Evolutionary conservation across 2,888 invertebrate genomes (phyloP).

Genomic region (Ichneumoninae sp.): DNA sequence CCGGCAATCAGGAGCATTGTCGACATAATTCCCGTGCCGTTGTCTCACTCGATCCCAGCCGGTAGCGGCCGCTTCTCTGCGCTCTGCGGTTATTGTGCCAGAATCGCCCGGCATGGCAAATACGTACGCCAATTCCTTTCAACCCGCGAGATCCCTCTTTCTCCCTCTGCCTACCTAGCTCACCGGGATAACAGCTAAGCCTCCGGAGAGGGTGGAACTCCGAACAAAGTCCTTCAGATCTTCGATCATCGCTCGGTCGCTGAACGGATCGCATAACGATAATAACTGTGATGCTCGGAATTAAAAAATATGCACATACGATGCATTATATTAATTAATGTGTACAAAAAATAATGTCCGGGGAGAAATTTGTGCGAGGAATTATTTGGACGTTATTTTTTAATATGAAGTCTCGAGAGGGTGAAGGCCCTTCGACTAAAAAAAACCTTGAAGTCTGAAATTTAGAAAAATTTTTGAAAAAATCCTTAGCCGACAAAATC

Average conservation of each 20-base stretch:
- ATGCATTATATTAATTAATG: neutral
- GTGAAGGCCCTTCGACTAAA: no score
- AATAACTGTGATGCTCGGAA: conserved; percentile 21
- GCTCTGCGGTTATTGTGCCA: conserved; percentile 52
- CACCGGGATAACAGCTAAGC: conserved; percentile 12
- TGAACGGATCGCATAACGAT: conserved; percentile 30
- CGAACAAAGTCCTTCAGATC: conserved; percentile 16
- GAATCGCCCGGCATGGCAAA: conserved; percentile 23
- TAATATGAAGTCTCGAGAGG: no score
- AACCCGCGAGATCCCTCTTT: conserved; percentile 23
- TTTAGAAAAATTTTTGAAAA: no score
- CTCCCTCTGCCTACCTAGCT: conserved; percentile 6
- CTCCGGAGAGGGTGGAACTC: conserved; percentile 23
- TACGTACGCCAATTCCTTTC: conserved; percentile 40
- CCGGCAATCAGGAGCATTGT: conserved; percentile 83
- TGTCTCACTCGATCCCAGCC: conserved; percentile 78
- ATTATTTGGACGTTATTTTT: neutral
- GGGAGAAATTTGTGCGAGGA: neutral
- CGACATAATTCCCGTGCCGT: conserved; percentile 83
- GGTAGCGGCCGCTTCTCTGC: conserved; percentile 42
- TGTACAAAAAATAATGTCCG: neutral
- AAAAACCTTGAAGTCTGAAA: no score
- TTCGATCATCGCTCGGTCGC: conserved; percentile 15
- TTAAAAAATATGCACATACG: neutral
- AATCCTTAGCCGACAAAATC: no score